Evolutionary conservation across 2,113 vertebrate genomes (phyloP).

Genomic region (Microcebus jonahi): DNA sequence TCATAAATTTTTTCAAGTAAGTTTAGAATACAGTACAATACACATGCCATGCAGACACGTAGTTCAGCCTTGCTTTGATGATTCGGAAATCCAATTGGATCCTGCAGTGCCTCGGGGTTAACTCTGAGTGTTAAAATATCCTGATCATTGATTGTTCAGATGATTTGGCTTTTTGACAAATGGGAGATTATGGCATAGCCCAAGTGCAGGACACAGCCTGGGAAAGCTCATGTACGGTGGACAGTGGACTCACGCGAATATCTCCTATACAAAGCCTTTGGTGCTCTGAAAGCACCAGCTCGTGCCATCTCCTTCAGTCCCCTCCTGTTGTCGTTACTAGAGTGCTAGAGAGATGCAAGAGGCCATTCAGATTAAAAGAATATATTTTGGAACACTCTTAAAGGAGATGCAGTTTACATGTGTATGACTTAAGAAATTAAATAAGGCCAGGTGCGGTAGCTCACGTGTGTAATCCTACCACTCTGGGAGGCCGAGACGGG

Average conservation of each 20-base stretch:
- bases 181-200: conserved; percentile 9
- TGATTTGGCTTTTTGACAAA: conserved; percentile 40
- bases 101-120: not conserved
- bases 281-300: not conserved
- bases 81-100: too few species aligned
- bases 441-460: too few species aligned
- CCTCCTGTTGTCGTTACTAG: not conserved
- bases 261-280: not conserved
- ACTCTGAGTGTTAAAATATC: conserved; percentile 5
- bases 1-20: too few species aligned
- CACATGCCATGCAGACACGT: too few species aligned
- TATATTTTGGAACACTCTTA: not conserved
- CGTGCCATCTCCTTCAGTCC: not conserved
- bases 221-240: not conserved
- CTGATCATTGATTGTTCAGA: not conserved
- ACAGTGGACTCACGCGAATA: fast-evolving
- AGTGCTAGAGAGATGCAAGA: not conserved
- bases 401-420: not conserved
- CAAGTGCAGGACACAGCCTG: not conserved
- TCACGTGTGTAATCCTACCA: too few species aligned
- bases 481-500: too few species aligned
- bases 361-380: not conserved
- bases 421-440: not conserved
- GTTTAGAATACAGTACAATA: too few species aligned
- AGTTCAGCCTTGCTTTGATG: too few species aligned